Percentiles rank a stretch among this genome's conserved stretches.
Conservation (phyloP, 1,140 invertebrate genomes). For the Batillaria attramentaria region DNA sequence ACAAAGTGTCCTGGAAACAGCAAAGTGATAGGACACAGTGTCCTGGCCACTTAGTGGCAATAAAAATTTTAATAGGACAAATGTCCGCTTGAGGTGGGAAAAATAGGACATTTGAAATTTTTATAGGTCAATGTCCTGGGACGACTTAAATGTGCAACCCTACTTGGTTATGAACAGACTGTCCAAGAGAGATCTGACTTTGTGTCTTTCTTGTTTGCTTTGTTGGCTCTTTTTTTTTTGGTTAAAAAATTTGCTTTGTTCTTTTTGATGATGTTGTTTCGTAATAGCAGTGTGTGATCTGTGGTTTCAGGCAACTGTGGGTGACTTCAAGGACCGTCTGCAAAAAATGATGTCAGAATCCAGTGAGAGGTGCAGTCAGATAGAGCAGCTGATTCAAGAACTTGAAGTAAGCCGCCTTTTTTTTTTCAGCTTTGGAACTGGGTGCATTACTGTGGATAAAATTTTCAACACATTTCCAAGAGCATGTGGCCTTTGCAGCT, state of each 20-base stretch:
- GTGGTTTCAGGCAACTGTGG: background rate
- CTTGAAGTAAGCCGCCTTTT: background rate
- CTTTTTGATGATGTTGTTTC: background rate
- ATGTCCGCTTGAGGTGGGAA: no score
- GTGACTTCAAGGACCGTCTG: background rate
- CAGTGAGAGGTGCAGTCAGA: background rate
- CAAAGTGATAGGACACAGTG: no score
- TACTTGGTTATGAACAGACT: background rate
- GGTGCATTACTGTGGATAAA: background rate
- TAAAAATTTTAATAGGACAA: no score
- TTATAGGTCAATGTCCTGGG: no score
- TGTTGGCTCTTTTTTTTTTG: background rate
- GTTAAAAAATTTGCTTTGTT: background rate
- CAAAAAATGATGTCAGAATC: background rate
- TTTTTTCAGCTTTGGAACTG: background rate
- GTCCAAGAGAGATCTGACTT: background rate
- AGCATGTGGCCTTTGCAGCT: background rate
- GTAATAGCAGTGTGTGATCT: background rate
- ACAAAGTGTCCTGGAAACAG: no score
- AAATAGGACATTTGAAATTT: no score
- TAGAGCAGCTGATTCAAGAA: background rate
- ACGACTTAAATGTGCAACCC: no score
- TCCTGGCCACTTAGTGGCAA: no score
- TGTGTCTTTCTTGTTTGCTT: no score
- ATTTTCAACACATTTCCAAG: background rate